Evolutionary conservation across 2,113 vertebrate genomes (phyloP), one percentile per base, ranked within the genome.

Genomic region (Lophius piscatorius): DNA sequence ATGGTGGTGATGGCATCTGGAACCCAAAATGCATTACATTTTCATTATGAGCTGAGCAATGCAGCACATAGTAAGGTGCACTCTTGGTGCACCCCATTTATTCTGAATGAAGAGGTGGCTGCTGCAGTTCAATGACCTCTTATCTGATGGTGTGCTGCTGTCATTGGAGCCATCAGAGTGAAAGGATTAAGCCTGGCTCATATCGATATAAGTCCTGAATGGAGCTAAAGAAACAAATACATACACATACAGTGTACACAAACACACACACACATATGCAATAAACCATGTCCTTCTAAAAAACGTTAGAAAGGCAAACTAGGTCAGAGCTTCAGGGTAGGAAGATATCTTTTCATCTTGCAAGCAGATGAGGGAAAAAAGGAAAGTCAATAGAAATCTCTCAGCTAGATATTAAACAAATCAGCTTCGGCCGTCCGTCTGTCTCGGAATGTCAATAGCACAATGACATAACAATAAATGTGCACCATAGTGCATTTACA

Each of bases 71-170:
- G 78, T 75, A 70, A 87, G 86, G 85, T 90, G 88, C 86, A 91
- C 89, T 91, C 84, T 82, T 52, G 77, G 86, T 89, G 87, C 83
- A 86, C 89, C 81, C 83, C 80, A 90, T 91, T 90, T 88, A 88
- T 89, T 90, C 83, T 87, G 83, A 91, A 90, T 90, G 85, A 91
- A 89, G 85, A 86, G 87, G 77, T 80, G 82, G 73, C 84, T 71
- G 86, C 80, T 87, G 84, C 85, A 90, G 90, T 91, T 90, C 89
- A 88, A 84, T 89, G 89, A 91, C 90, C 90, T 87, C 77, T 89
- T 91, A 91, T 91, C 87, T 88, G 86, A 90, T 88, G 85, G 71
- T 83, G 80, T 69, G 83, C 83, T 44, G 85, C 86, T 89, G 89
- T 89, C 91, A 88, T 81, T 87, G 87, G 83, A 90, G 87, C 85